Percentiles rank a stretch among this genome's conserved stretches.
Conservation (phyloP, 2,113 vertebrate genomes). For the Albula glossodonta region DNA sequence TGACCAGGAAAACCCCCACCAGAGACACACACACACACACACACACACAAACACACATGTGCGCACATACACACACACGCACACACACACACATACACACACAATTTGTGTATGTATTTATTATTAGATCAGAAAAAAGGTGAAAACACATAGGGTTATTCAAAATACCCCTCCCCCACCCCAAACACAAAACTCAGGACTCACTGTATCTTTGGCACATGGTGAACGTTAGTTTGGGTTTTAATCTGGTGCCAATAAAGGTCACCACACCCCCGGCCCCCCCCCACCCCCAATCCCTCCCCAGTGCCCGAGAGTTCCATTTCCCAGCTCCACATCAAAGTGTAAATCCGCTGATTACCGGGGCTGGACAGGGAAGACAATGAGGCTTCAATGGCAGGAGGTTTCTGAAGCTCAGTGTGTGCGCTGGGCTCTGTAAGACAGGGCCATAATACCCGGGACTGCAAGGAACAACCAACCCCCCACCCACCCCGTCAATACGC, state of each 20-base stretch:
- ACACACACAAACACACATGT: not conserved
- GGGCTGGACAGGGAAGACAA: conserved; percentile 65
- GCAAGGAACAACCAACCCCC: conserved; percentile 67
- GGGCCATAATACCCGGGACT: conserved; percentile 67
- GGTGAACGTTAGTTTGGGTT: conserved; percentile 65
- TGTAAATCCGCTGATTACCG: conserved; percentile 76
- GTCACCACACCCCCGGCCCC: conserved; percentile 42
- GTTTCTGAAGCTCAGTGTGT: conserved; percentile 70
- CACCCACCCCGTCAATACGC: conserved; percentile 73
- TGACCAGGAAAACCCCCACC: not conserved
- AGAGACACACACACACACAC: not conserved
- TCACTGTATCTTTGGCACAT: conserved; percentile 69
- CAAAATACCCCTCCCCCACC: not conserved
- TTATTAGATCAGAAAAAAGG: too few species aligned
- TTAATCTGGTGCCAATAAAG: conserved; percentile 76
- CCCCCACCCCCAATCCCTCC: not conserved
- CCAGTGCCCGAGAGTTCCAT: conserved; percentile 73
- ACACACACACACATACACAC: too few species aligned
- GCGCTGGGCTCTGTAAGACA: conserved; percentile 64
- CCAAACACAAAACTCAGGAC: conserved; percentile 20
- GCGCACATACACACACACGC: not conserved
- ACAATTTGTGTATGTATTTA: not conserved
- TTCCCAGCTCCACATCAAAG: conserved; percentile 74
- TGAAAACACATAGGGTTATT: too few species aligned
- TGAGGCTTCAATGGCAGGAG: conserved; percentile 71